Conservation (phyloP, 2,113 vertebrate genomes). For the Anthoscopus minutus region DNA sequence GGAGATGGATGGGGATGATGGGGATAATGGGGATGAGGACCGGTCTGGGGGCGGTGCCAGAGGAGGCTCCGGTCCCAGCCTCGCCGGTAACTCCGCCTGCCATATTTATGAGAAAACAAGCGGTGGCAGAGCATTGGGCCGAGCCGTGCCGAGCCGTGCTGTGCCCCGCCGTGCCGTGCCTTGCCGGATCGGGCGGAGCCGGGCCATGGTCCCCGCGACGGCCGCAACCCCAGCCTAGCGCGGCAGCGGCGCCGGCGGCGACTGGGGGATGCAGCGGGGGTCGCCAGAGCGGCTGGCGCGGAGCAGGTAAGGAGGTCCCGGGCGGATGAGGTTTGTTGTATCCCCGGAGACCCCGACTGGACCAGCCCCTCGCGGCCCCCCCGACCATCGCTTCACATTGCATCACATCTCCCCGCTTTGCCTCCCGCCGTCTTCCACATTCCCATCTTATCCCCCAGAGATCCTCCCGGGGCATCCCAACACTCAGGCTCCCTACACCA, state of each 20-base stretch:
- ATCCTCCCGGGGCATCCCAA: neutral
- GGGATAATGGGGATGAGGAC: neutral
- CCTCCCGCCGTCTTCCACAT: neutral
- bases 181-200: neutral
- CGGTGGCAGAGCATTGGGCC: neutral
- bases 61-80: neutral
- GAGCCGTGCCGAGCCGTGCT: neutral
- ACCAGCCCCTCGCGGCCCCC: neutral
- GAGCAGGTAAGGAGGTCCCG: neutral
- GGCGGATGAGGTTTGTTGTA: neutral
- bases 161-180: neutral
- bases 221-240: neutral
- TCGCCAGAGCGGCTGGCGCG: neutral
- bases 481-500: neutral
- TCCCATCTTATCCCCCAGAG: neutral
- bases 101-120: constrained; percentile 33
- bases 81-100: constrained; percentile 23
- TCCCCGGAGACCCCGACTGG: neutral
- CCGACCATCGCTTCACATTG: neutral
- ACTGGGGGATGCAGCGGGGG: neutral
- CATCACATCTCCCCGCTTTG: neutral
- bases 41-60: neutral
- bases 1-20: neutral
- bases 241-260: neutral
- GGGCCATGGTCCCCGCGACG: neutral